Evolutionary conservation across 2,797 vertebrate genomes (phyloP).

Genomic region (Pempheris klunzingeri): DNA sequence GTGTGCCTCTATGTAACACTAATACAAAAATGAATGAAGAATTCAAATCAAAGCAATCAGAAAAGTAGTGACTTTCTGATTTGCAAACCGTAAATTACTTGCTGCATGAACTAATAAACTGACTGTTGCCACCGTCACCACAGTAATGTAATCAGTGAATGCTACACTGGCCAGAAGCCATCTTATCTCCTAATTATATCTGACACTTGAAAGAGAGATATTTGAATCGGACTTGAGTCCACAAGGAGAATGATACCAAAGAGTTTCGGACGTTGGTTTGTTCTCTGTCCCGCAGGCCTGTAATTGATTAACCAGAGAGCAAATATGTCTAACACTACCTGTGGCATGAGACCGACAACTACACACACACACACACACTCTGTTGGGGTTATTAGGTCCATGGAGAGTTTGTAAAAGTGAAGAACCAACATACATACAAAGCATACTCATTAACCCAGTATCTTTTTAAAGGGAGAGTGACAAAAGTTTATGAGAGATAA

Average conservation of each 20-base stretch:
- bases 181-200: slow-evolving; percentile 35
- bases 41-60: neutral
- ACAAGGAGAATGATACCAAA: slow-evolving; percentile 35
- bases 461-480: slow-evolving; percentile 1
- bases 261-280: slow-evolving; percentile 60
- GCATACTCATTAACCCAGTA: slow-evolving; percentile 22
- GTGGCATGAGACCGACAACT: slow-evolving; percentile 68
- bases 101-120: neutral
- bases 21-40: neutral
- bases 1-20: neutral
- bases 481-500: neutral
- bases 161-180: slow-evolving; percentile 16
- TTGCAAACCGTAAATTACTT: neutral
- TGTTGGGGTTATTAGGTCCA: slow-evolving; percentile 74
- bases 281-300: slow-evolving; percentile 63
- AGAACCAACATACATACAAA: slow-evolving; percentile 43
- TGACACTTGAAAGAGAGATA: slow-evolving; percentile 39
- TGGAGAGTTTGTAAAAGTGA: slow-evolving; percentile 52
- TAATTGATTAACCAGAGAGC: slow-evolving; percentile 85
- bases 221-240: slow-evolving; percentile 40
- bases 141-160: slow-evolving; percentile 7
- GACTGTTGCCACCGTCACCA: neutral
- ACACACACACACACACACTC: slow-evolving; percentile 29
- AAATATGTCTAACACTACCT: slow-evolving; percentile 81
- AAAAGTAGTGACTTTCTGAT: neutral